Base-by-base conservation (phyloP, 2,888 invertebrate species). In the Synergus umbraculus region DNA sequence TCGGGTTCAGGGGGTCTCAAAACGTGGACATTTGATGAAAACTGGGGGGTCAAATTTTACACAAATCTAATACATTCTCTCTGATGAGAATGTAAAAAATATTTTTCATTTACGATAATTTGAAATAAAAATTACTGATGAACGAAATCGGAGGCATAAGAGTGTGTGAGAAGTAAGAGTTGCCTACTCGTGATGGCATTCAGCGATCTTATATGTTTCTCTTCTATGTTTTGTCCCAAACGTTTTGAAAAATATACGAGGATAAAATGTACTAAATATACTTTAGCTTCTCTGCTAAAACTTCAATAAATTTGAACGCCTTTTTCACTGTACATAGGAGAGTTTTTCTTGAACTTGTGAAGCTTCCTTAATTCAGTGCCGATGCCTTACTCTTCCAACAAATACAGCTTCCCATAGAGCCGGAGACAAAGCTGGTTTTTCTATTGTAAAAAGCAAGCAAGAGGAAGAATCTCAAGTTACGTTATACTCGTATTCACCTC, bases 361-460 rank as follows among this genome's bases (percentile, higher is more conserved):
- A 22, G 60, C 60, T 60, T 60, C 22, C 22, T 60, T 18, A 60
- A 60, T 22, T 60, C 60, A 22, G 12, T 60, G 12, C 22, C 22
- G 22, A 22, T 22, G 22, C 60, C 22, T 12, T 12, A 60, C 22
- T 22, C 22, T 60, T 12, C 0, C 60, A 22, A 22, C 22, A 60
- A 12, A 60, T 60, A 60, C 22, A 22, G 22, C 60, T 60, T 12
- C 60, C 12, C 10, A 10, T 22, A 22, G 12, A 60, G 12, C 60
- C 5, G 4, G 12, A 60, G 18, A 60, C 22, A 60, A 60, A 60
- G 22, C 22, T 22, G 18, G 60, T 60, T 60, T 73, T 46, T 49
- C 46, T 22, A 54, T 54, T 73, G 69, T 73, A 73, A 49, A 73
- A n/a, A 15, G 13, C n/a, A n/a, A 73, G 69, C 54, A 15, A 37